Evolutionary conservation across 1,140 invertebrate species (phyloP).

Genomic region (Temnothorax nylanderi): DNA sequence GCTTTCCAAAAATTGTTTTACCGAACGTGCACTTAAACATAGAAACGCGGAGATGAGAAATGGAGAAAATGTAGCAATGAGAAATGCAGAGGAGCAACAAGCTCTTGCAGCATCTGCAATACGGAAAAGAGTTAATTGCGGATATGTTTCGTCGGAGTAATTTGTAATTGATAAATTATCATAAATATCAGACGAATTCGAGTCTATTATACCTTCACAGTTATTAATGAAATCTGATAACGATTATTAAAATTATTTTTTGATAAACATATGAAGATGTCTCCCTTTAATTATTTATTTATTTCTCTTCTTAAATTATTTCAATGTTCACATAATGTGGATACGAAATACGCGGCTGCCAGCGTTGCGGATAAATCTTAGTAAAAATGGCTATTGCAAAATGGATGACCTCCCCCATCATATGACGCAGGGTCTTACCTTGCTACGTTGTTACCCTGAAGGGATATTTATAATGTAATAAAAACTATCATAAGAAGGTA

Average conservation of each 20-base stretch:
- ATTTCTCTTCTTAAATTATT: neutral
- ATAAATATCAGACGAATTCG: neutral
- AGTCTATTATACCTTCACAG: neutral
- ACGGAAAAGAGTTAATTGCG: neutral
- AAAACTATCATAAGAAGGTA: slow-evolving; percentile 29
- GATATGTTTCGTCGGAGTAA: neutral
- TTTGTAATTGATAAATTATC: neutral
- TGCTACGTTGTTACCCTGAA: slow-evolving; percentile 18
- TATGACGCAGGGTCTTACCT: slow-evolving; percentile 33
- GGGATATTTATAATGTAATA: slow-evolving; percentile 53
- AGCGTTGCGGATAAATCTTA: neutral
- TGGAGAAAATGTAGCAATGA: neutral
- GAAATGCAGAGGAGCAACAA: neutral
- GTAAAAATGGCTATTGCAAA: neutral
- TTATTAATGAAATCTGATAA: neutral
- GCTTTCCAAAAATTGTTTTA: slow-evolving; percentile 20
- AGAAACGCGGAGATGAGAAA: neutral
- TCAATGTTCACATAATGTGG: neutral
- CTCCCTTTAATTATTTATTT: neutral
- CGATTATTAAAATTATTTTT: neutral
- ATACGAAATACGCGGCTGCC: neutral
- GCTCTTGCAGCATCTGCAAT: neutral
- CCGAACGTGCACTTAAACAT: neutral
- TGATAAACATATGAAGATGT: neutral
- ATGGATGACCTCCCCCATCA: neutral